Conservation (phyloP, 2,888 invertebrate genomes). For the Alentia gelatinosa region DNA sequence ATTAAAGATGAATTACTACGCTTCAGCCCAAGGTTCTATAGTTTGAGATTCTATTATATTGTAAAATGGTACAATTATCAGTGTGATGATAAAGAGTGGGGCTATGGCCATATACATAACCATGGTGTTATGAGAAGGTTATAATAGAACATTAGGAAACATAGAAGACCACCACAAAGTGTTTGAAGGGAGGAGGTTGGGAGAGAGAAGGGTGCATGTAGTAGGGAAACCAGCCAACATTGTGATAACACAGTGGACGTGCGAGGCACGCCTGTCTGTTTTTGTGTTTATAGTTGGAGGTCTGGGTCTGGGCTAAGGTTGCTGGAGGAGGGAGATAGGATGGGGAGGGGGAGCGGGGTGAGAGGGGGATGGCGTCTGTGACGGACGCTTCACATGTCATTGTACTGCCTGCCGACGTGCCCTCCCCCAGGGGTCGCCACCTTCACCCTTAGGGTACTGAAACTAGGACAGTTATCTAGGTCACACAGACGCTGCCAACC, state of each 20-base stretch:
- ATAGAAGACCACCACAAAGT: no score
- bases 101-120: no score
- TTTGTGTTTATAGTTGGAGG: background rate
- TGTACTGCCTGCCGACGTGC: constrained; percentile 27
- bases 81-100: no score
- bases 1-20: no score
- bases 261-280: background rate
- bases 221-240: no score
- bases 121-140: no score
- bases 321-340: background rate
- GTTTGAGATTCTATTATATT: no score
- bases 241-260: background rate
- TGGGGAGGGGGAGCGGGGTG: background rate
- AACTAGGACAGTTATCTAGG: constrained; percentile 18
- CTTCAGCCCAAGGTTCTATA: no score
- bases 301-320: background rate
- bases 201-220: no score
- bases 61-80: no score
- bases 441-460: constrained; percentile 17
- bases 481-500: constrained; percentile 28
- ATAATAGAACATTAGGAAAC: no score
- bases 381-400: background rate
- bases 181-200: no score
- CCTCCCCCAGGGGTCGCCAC: constrained; percentile 30
- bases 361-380: background rate